Evolutionary conservation across 2,113 vertebrate genomes (phyloP).

Genomic region (Nematolebias whitei): DNA sequence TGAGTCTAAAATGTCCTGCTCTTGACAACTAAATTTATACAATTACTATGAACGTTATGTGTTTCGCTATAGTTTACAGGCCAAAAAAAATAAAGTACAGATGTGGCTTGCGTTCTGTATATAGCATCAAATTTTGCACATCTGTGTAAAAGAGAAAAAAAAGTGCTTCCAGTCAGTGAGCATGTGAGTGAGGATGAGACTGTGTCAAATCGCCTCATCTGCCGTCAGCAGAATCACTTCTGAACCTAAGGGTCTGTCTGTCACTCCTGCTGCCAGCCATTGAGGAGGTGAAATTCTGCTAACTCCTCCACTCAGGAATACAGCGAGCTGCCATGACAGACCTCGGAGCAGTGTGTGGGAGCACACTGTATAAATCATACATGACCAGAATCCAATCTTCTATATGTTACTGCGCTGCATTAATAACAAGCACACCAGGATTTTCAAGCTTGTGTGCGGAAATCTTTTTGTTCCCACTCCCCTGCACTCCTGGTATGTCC

Average conservation of each 20-base stretch:
- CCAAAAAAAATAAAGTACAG: conserved; percentile 16
- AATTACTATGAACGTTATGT: not conserved
- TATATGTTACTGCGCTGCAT: conserved; percentile 40
- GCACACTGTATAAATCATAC: conserved; percentile 64
- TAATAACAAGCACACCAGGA: conserved; percentile 42
- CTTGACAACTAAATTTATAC: not conserved
- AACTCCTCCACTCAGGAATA: conserved; percentile 54
- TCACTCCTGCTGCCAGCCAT: conserved; percentile 58
- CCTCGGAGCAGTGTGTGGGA: conserved; percentile 33
- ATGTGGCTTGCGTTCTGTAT: conserved; percentile 17
- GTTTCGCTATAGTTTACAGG: not conserved
- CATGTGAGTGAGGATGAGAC: conserved; percentile 38
- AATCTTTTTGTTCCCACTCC: conserved; percentile 31
- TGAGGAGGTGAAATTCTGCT: conserved; percentile 51
- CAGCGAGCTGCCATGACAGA: conserved; percentile 43
- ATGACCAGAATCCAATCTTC: conserved; percentile 37
- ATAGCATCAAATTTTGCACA: conserved; percentile 7
- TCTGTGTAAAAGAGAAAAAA: conserved; percentile 21
- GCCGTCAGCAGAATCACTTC: conserved; percentile 42
- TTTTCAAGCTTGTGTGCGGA: conserved; percentile 15
- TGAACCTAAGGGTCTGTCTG: conserved; percentile 59
- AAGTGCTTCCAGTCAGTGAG: conserved; percentile 34
- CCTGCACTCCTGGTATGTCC: conserved; percentile 27
- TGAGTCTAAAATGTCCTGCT: not conserved
- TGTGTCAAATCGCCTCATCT: conserved; percentile 69